These are phyloP conservation scores for Sebastolobus altivelis DNA, from an alignment of 2,797 vertebrate genomes.

Conservation along the genomic window DNA sequence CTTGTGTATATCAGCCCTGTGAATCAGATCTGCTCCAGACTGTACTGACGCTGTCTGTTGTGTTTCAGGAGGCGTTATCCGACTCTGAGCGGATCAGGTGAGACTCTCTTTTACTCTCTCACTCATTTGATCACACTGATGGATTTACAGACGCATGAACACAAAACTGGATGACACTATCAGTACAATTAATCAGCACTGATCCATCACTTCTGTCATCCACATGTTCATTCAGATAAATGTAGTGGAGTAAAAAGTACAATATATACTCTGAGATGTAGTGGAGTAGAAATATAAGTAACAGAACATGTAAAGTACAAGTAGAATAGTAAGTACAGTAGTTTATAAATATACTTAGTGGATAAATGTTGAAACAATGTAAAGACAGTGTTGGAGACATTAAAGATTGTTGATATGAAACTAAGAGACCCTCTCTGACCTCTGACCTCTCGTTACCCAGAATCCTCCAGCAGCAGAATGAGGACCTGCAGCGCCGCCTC, in stretches of 20 bases:
- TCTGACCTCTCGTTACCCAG: constrained; percentile 50
- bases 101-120: constrained; percentile 59
- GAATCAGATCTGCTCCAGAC: no score
- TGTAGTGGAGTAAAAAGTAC: not conserved
- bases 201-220: not conserved
- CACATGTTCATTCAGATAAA: not conserved
- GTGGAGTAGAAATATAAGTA: not conserved
- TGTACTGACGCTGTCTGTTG: not conserved
- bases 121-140: no score
- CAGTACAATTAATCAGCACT: rapidly evolving
- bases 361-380: not conserved
- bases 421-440: not conserved
- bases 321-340: not conserved
- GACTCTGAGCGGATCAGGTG: constrained; percentile 95
- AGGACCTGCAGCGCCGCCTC: constrained; percentile 91
- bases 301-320: not conserved
- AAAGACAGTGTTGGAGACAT: not conserved
- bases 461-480: constrained; percentile 95
- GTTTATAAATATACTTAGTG: not conserved
- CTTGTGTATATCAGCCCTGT: no score
- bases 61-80: constrained; percentile 89
- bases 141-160: no score
- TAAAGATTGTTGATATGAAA: not conserved
- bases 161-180: no score
- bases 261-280: not conserved